Conservation (phyloP, 2,888 invertebrate genomes). For the Julus scanicus region DNA sequence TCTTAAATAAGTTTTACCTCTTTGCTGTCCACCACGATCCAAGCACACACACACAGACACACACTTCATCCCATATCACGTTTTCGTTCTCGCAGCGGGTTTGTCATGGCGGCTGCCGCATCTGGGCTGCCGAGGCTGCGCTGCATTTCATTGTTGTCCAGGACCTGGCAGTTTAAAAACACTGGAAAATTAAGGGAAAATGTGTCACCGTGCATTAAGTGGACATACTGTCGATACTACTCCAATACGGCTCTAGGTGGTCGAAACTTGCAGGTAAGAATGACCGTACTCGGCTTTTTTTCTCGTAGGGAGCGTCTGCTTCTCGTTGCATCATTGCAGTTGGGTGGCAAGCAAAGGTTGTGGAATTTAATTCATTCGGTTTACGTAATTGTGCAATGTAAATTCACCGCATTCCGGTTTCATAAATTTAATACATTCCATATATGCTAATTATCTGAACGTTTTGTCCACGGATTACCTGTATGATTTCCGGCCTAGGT, state of each 20-base stretch:
- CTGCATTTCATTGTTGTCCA: background rate
- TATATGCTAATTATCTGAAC: background rate
- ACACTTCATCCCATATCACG: conserved; percentile 6
- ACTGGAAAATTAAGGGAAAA: conserved; percentile 20
- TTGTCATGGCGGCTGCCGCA: conserved; percentile 13
- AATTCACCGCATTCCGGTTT: too few relatives aligned
- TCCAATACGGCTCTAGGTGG: background rate
- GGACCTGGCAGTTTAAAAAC: conserved; percentile 10
- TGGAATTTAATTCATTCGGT: background rate
- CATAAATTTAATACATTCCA: too few relatives aligned
- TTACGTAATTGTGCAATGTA: too few relatives aligned
- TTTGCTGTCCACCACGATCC: background rate
- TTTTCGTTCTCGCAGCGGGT: conserved; percentile 10
- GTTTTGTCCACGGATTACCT: background rate
- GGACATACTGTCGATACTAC: background rate
- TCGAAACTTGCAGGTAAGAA: background rate
- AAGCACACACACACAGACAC: too few relatives aligned
- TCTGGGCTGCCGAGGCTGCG: background rate
- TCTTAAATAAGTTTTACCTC: background rate
- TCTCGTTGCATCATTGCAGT: background rate
- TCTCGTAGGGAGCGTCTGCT: background rate
- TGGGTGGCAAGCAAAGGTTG: background rate
- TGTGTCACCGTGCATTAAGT: background rate
- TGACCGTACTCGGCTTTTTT: background rate
- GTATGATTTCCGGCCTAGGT: background rate